phyloP scores from a whole-genome alignment of 2,797 vertebrate genomes.

The Mormyrops attenuatus region DNA sequence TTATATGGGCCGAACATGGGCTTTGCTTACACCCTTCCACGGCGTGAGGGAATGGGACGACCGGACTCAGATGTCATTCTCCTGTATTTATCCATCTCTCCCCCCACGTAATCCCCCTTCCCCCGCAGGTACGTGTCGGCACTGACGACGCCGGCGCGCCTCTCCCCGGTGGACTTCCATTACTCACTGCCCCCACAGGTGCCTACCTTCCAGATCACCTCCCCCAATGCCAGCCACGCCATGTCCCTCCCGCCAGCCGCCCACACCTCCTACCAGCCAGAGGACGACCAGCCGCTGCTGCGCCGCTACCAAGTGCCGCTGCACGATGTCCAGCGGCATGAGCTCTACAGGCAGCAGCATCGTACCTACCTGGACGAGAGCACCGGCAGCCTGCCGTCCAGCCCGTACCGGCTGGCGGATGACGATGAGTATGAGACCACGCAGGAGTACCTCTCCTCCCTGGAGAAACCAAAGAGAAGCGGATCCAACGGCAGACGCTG shows the following conservation, averaged over 20 bases:
- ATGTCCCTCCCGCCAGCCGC: conserved; percentile 86
- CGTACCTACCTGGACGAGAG: conserved; percentile 84
- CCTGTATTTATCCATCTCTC: neutral
- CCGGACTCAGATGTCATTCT: neutral
- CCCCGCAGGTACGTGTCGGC: conserved; percentile 87
- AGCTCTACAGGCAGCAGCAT: conserved; percentile 85
- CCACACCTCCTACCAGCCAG: conserved; percentile 77
- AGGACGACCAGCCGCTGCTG: conserved; percentile 85
- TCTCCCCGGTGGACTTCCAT: conserved; percentile 94
- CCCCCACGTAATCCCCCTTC: neutral
- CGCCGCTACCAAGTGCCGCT: conserved; percentile 77
- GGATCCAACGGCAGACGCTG: conserved; percentile 75
- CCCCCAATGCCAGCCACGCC: conserved; percentile 84
- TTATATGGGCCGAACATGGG: neutral
- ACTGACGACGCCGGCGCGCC: conserved; percentile 89
- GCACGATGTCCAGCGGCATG: conserved; percentile 79
- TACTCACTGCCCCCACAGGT: conserved; percentile 90
- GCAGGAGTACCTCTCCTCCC: conserved; percentile 85
- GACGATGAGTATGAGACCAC: conserved; percentile 96
- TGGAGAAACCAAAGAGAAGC: conserved; percentile 94
- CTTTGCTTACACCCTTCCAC: neutral
- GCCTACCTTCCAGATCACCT: conserved; percentile 96
- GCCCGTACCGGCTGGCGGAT: conserved; percentile 85
- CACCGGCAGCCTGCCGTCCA: conserved; percentile 87
- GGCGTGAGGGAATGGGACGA: neutral